Percentiles rank a stretch among this genome's conserved stretches.
Evolutionary conservation across 2,888 invertebrate species (phyloP).

Genomic region (Andricus curvator): DNA sequence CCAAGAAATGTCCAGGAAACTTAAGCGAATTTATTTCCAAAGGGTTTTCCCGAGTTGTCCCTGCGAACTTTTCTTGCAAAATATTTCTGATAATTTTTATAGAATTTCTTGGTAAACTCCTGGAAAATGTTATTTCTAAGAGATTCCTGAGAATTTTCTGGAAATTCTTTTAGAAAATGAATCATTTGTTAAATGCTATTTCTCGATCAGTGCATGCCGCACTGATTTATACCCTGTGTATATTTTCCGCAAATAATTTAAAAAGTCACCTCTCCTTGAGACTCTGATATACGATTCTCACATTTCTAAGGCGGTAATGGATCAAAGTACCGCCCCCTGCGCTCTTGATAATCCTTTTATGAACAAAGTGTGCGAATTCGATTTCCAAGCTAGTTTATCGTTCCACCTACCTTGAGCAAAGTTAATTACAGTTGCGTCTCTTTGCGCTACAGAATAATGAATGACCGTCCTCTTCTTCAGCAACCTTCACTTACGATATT

Average conservation of each 20-base stretch:
- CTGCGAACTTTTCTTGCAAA: too few relatives aligned
- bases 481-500: conserved; percentile 32
- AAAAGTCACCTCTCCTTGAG: not conserved
- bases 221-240: not conserved
- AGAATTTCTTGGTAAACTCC: too few relatives aligned
- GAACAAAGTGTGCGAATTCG: conserved; percentile 3
- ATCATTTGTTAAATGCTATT: not conserved
- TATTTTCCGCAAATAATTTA: not conserved
- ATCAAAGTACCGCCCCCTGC: conserved; percentile 2
- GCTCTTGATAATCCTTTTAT: conserved; percentile 1
- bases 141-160: too few relatives aligned
- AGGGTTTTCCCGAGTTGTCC: too few relatives aligned
- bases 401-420: conserved; percentile 6
- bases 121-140: too few relatives aligned
- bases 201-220: not conserved
- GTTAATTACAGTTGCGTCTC: conserved; percentile 5
- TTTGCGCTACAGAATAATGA: conserved; percentile 17
- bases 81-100: too few relatives aligned
- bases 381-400: conserved; percentile 20
- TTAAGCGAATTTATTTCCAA: too few relatives aligned
- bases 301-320: not conserved
- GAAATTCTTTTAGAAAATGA: too few relatives aligned
- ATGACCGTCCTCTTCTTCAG: not conserved
- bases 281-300: conserved; percentile 1
- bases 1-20: too few relatives aligned